Conservation (phyloP, 2,113 vertebrate species). For the Vulpes vulpes region DNA sequence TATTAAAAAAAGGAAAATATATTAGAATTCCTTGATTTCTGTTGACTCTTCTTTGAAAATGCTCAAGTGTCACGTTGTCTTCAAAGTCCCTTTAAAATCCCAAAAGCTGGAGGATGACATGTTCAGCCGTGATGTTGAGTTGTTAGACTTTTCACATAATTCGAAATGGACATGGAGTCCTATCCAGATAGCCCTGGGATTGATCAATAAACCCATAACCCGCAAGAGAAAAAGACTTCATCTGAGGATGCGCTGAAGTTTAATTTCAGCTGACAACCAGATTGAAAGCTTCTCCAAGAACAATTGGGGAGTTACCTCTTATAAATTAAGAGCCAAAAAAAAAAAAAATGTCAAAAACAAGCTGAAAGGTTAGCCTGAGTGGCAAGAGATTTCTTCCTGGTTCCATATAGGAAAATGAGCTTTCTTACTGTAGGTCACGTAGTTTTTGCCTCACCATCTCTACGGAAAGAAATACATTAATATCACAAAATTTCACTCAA, state of each 20-base stretch:
- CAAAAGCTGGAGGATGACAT: not conserved
- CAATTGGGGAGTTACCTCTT: slow-evolving; percentile 71
- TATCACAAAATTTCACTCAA: not conserved
- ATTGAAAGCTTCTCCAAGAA: slow-evolving; percentile 65
- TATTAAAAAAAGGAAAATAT: slow-evolving; percentile 87
- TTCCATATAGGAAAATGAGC: not conserved
- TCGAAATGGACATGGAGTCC: not conserved
- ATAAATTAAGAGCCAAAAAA: slow-evolving; percentile 64
- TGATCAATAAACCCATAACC: slow-evolving; percentile 52
- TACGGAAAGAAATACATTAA: not conserved
- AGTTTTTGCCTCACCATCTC: not conserved
- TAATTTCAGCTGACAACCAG: slow-evolving; percentile 65
- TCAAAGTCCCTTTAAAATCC: slow-evolving; percentile 56
- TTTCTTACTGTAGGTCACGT: not conserved
- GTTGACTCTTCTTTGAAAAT: slow-evolving; percentile 67
- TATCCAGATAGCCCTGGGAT: not conserved
- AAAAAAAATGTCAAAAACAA: slow-evolving; percentile 53
- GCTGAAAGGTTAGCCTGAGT: slow-evolving; percentile 56
- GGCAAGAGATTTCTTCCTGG: slow-evolving; percentile 53
- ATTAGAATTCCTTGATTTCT: slow-evolving; percentile 80
- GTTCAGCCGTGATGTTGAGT: not conserved
- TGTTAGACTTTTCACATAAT: slow-evolving; percentile 66
- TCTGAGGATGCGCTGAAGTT: slow-evolving; percentile 57
- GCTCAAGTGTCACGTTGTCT: slow-evolving; percentile 52
- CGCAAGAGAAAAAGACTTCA: slow-evolving; percentile 57